phyloP scores from a whole-genome alignment of 1,140 invertebrate species.

The Gryllus bimaculatus region DNA sequence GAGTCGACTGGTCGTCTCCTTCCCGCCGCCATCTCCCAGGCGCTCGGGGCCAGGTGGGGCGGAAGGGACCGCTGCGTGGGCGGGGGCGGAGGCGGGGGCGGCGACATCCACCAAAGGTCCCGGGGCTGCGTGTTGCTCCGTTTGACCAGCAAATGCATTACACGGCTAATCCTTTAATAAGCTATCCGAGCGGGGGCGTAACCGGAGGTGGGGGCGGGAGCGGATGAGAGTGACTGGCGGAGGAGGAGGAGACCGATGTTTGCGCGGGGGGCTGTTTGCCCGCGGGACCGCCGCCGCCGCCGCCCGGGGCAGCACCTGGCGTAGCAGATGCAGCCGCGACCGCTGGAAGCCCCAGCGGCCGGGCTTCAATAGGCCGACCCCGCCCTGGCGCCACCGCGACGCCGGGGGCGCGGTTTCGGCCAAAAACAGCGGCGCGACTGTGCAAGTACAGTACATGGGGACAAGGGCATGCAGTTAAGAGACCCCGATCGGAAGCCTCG shows the following conservation, averaged over 20 bases:
- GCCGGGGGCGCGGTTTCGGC: too few relatives aligned
- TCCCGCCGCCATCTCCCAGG: too few relatives aligned
- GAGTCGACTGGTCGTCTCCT: too few relatives aligned
- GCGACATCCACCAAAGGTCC: background rate
- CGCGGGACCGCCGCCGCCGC: too few relatives aligned
- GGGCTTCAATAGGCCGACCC: too few relatives aligned
- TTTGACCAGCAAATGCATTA: constrained; percentile 4
- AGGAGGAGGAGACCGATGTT: background rate
- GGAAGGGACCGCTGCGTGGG: background rate
- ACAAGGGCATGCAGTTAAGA: too few relatives aligned
- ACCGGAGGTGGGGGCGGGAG: background rate
- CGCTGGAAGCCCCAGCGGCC: background rate
- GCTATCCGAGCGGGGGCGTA: background rate
- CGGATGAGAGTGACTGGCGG: background rate
- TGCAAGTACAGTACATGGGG: too few relatives aligned
- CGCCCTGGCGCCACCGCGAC: too few relatives aligned
- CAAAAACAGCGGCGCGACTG: too few relatives aligned
- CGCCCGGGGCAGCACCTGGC: background rate
- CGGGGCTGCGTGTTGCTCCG: background rate
- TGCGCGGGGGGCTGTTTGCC: background rate
- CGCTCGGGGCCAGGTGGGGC: background rate
- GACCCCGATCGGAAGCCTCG: too few relatives aligned
- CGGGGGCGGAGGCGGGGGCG: too few relatives aligned
- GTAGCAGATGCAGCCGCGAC: background rate
- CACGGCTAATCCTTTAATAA: constrained; percentile 4